A percentile compares a stretch with the other conserved stretches of the same genome.
Evolutionary conservation across 2,797 vertebrate species (phyloP).

Genomic region (Hozukius guyotensis): DNA sequence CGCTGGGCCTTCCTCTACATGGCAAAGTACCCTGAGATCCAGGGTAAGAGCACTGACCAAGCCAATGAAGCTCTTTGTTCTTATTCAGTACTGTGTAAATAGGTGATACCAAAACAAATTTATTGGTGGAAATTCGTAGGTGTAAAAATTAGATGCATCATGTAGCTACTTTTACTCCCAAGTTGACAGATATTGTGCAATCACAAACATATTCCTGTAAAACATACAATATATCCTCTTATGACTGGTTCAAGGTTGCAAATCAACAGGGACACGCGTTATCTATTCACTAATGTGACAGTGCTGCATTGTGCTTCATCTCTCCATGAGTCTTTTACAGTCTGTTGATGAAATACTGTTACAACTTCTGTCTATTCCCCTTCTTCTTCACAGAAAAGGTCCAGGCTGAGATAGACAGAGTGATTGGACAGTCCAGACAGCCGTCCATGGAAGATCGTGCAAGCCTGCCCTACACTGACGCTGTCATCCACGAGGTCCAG

Average conservation of each 20-base stretch:
- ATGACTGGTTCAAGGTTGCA: no score
- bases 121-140: background rate
- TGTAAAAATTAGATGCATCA: background rate
- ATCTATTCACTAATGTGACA: background rate
- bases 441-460: conserved; percentile 47
- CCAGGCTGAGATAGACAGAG: conserved; percentile 61
- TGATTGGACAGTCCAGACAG: conserved; percentile 55
- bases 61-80: background rate
- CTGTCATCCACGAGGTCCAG: conserved; percentile 68
- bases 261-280: background rate
- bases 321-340: no score
- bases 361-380: background rate
- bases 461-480: conserved; percentile 60
- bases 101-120: background rate
- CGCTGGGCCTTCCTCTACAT: conserved; percentile 86
- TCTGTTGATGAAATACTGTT: background rate
- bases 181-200: background rate
- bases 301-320: background rate
- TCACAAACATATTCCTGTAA: background rate
- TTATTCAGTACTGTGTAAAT: background rate
- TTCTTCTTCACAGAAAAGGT: conserved; percentile 52
- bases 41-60: conserved; percentile 73
- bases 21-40: conserved; percentile 81
- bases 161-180: background rate
- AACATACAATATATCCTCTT: no score